Base-by-base conservation (phyloP, 2,113 vertebrate genomes). In the Otolemur garnettii region DNA sequence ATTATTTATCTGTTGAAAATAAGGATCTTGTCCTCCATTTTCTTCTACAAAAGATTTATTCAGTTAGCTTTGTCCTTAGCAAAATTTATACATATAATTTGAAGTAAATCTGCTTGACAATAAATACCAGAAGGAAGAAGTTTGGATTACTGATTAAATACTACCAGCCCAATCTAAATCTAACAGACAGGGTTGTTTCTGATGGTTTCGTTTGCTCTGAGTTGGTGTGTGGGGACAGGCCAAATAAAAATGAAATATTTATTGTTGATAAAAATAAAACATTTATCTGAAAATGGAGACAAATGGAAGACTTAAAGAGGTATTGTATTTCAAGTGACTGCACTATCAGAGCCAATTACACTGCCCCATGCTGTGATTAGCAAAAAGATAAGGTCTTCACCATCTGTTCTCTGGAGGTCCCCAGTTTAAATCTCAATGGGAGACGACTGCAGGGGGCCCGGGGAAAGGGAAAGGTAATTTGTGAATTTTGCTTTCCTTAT, bases 381-480 rank as follows among this genome's bases (percentile, higher is more conserved):
- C 96, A 96, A 97, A 86, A 89, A 97, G 97, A 97, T 96, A 97
- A 98, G 95, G 77, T 94, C 96, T 96, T 96, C 42, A 92, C 98
- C 98, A 98, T 98, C 98, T 98, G 98, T 97, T 97, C 97, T 96
- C 96, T 87, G 77, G 82, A 97, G 97, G 97, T 96, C 91, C 95
- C 66, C 96, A 98, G 96, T 98, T 98, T 98, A 98, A 98, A 97
- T 98, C 97, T 98, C 98, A 95, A 9, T 91, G 91, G 97, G 97
- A 98, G 96, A 92, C 53, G 55, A 88, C 78, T 91, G 64, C 72
- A 95, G 69, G 33, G 90, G 88, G 90, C 82, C 96, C 64, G 96
- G 92, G 68, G 92, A 94, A 92, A 97, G 59, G 77, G 38, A 97
- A 77, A 85, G 92, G 82, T 66, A 42, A 92, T 96, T 97, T 96